Evolutionary conservation across 2,113 vertebrate genomes (phyloP).

Genomic region (Pontoporia blainvillei): DNA sequence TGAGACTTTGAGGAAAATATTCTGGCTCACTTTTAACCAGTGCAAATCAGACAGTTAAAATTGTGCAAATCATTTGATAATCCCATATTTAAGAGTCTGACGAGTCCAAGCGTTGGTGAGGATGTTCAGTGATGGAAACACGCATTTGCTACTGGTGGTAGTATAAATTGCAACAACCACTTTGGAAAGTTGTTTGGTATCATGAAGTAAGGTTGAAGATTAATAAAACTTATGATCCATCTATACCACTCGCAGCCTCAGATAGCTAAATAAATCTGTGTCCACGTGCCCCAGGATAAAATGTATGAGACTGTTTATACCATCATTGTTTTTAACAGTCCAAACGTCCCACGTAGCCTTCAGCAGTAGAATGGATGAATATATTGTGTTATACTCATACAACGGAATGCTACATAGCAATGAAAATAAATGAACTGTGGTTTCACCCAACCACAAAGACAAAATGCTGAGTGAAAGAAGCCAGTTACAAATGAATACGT

Average conservation of each 20-base stretch:
- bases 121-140: not conserved
- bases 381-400: not conserved
- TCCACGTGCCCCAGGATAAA: not conserved
- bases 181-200: not conserved
- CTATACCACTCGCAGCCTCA: not conserved
- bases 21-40: not conserved
- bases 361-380: not conserved
- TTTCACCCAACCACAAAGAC: not conserved
- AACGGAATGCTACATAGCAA: not conserved
- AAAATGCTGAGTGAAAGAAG: not conserved
- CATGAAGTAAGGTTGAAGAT: not conserved
- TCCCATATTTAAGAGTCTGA: not conserved
- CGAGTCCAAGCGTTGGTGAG: not conserved
- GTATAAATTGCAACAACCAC: not conserved
- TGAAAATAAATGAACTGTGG: not conserved
- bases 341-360: not conserved
- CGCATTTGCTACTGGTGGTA: not conserved
- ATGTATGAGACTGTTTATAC: not conserved
- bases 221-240: not conserved
- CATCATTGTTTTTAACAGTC: not conserved
- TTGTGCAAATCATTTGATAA: not conserved
- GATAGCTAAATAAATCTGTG: not conserved
- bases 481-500: not conserved
- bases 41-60: not conserved
- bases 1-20: not conserved